Base-by-base conservation (phyloP, 2,888 invertebrate genomes). In the Eudasyphora cyanicolor region DNA sequence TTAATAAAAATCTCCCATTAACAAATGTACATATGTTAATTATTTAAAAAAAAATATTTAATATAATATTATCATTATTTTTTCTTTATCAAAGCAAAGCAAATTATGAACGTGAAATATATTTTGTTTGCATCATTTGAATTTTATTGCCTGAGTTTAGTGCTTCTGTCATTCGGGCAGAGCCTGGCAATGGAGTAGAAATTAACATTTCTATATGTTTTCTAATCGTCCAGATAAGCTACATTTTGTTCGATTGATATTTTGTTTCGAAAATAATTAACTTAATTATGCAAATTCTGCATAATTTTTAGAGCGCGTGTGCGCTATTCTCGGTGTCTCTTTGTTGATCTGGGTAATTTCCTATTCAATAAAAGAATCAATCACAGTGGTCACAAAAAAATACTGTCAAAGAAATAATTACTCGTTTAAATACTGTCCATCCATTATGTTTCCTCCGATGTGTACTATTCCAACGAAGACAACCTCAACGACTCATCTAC, bases 281-380 rank as follows among this genome's bases (percentile, higher is more conserved):
- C 8, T 77, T 54, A 62, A 77, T 83, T 83, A 83, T 83, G 82
- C 76, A 79, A 83, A 79, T 73, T 76, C 62, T 62, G 45, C 69
- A 77, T 79, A 83, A 79, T 64, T 64, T 77, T 76, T 45, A 83
- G 79, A 79, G 76, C 79, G 74, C 76, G 74, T 73, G 76, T 76
- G 62, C 74, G 57, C 14, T 27, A 8, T 57, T 57, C 45, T 27
- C 1, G 35, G 62, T 62, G n/a, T 2, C 35, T 21, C 10, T 7
- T 38, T 14, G 10, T 62, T 17, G 10, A 10, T 29, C 14, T 32
- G 29, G n/a, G 17, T 32, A 62, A 62, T 62, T 45, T 45, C 12
- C n/a, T n/a, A 45, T 45, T 45, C 45, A 45, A 45, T n/a, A n/a
- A 45, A 5, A 14, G 14, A n/a, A 2, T 6, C 2, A n/a, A 45